phyloP scores from a whole-genome alignment of 2,113 vertebrate genomes.

The Boulengeromyrus knoepffleri region DNA sequence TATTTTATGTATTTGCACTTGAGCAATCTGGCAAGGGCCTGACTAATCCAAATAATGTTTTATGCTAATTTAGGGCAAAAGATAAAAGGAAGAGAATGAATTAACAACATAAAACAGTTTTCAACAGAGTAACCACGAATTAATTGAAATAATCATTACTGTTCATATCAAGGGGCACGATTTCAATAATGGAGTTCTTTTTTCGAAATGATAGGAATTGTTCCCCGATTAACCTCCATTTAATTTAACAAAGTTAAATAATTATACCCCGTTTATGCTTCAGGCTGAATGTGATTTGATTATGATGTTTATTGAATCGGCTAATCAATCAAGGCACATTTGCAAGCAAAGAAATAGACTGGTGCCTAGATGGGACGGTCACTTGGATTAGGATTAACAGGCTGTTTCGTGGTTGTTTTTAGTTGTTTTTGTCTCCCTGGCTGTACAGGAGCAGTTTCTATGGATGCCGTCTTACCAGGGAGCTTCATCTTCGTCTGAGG shows the following conservation, averaged over 20 bases:
- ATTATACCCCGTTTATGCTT: not conserved
- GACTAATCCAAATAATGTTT: not conserved
- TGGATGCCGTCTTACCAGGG: slow-evolving; percentile 42
- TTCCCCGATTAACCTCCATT: not conserved
- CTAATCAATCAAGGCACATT: not conserved
- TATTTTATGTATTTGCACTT: not conserved
- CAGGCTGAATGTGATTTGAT: not conserved
- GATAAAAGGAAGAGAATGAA: not conserved
- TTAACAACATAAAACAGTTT: not conserved
- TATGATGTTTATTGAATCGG: not conserved
- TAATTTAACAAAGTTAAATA: not conserved
- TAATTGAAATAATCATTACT: not conserved
- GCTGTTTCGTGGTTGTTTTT: not conserved
- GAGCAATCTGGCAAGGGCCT: not conserved
- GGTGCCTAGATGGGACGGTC: not conserved
- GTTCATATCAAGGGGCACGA: not conserved
- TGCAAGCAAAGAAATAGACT: not conserved
- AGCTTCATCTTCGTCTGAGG: slow-evolving; percentile 30
- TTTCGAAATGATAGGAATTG: not conserved
- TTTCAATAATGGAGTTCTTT: not conserved
- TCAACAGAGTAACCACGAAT: not conserved
- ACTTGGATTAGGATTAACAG: not conserved
- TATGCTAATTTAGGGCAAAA: not conserved
- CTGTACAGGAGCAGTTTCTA: not conserved
- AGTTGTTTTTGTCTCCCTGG: not conserved